Evolutionary conservation across 2,113 vertebrate species (phyloP).

Genomic region (Lagopus leucura): DNA sequence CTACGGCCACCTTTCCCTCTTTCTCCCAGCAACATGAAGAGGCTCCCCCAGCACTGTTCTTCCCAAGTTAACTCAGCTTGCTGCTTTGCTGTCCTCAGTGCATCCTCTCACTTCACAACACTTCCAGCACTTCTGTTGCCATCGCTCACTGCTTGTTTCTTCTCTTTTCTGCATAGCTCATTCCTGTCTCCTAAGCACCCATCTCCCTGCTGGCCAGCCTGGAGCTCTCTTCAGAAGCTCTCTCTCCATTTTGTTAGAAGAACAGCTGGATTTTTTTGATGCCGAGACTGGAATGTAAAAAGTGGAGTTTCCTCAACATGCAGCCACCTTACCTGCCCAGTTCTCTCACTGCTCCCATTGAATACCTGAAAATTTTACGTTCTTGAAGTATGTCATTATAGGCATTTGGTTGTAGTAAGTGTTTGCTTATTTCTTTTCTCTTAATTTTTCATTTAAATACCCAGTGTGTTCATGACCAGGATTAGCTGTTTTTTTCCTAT

Average conservation of each 20-base stretch:
- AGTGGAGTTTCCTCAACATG: not conserved
- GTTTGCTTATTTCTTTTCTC: not conserved
- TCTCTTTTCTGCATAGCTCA: not conserved
- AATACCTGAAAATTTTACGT: not conserved
- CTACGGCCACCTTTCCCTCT: too few species aligned
- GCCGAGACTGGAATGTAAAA: not conserved
- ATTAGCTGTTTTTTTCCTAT: not conserved
- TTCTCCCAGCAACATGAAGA: too few species aligned
- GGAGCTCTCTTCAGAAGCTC: not conserved
- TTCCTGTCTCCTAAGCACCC: not conserved
- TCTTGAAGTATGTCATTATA: not conserved
- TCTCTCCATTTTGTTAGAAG: too few species aligned
- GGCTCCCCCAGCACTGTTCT: not conserved
- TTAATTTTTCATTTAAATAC: not conserved
- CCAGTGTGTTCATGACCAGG: not conserved
- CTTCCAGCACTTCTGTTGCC: not conserved
- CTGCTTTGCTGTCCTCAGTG: not conserved
- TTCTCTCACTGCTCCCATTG: not conserved
- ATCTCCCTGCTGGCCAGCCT: fast-evolving
- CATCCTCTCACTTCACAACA: not conserved
- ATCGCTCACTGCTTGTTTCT: not conserved
- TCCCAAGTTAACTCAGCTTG: not conserved
- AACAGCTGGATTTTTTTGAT: not conserved
- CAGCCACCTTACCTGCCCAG: not conserved
- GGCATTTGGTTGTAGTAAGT: not conserved